A percentile compares a stretch with the other conserved stretches of the same genome.
Evolutionary conservation across 2,888 invertebrate species (phyloP).

Genomic region (Sphaerophoria rueppellii): DNA sequence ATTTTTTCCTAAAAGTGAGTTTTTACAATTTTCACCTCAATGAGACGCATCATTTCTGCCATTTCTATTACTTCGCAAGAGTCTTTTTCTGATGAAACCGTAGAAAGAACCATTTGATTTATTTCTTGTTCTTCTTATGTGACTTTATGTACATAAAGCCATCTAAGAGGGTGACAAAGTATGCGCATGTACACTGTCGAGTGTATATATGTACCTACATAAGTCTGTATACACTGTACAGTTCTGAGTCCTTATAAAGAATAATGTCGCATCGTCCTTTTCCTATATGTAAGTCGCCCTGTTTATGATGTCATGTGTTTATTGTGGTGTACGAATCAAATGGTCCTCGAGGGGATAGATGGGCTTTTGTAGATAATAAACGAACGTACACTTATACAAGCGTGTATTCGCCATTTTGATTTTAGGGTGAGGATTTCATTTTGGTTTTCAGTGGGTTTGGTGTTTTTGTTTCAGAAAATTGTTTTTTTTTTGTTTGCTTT

Average conservation of each 20-base stretch:
- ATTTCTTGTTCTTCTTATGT: neutral
- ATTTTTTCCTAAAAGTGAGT: too few species aligned
- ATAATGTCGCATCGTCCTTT: constrained; percentile 71
- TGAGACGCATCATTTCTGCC: too few species aligned
- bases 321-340: constrained; percentile 57
- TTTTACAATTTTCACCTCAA: too few species aligned
- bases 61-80: neutral
- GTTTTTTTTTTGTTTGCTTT: too few species aligned
- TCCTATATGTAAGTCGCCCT: constrained; percentile 41
- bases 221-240: constrained; percentile 4
- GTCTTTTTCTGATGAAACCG: constrained; percentile 10
- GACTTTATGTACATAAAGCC: constrained; percentile 36
- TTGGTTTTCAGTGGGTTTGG: constrained; percentile 23
- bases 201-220: constrained; percentile 4
- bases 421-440: constrained; percentile 48
- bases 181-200: constrained; percentile 64
- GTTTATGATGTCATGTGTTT: constrained; percentile 31
- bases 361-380: constrained; percentile 25
- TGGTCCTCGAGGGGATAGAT: constrained; percentile 48
- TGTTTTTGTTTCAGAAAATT: too few species aligned
- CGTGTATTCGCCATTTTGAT: constrained; percentile 68
- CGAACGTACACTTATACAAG: constrained; percentile 2
- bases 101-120: constrained; percentile 25
- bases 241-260: constrained; percentile 20
- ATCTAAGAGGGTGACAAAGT: constrained; percentile 69